Evolutionary conservation across 92 coral and sea anemone genomes (phyloP).

Genomic region (Umimayanthus chanpuru): DNA sequence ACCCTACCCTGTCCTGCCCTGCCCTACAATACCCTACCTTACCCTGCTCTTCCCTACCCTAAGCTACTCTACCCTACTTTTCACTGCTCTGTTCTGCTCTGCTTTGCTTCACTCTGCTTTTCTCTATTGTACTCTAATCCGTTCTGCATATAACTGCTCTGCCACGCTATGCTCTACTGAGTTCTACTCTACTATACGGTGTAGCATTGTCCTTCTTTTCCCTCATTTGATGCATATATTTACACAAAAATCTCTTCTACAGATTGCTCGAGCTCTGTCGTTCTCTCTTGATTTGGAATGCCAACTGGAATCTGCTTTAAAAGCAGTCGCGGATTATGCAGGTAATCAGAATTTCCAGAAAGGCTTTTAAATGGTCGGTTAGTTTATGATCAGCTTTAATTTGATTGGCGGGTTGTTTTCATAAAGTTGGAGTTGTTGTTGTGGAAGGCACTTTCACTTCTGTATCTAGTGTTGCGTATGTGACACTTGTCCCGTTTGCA

Average conservation of each 20-base stretch:
- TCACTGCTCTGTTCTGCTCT: too few species aligned
- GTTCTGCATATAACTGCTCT: too few species aligned
- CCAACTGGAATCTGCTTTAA: conserved; percentile 55
- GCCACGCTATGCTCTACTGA: too few species aligned
- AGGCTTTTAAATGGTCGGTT: neutral
- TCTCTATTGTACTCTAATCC: too few species aligned
- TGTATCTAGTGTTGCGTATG: neutral
- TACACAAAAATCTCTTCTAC: neutral
- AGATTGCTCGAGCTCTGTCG: conserved; percentile 55
- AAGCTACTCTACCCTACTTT: too few species aligned
- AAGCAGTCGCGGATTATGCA: conserved; percentile 60
- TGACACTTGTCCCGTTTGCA: too few species aligned
- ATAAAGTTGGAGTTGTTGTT: neutral
- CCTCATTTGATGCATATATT: neutral
- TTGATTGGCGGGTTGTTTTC: neutral
- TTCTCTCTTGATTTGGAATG: conserved; percentile 52
- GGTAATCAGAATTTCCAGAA: conserved; percentile 11
- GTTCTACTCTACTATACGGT: too few species aligned
- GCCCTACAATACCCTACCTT: too few species aligned
- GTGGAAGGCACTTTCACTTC: neutral
- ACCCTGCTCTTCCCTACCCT: neutral
- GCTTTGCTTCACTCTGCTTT: too few species aligned
- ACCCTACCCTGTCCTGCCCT: neutral
- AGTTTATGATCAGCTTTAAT: neutral
- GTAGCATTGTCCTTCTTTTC: neutral